Evolutionary conservation across 2,888 invertebrate genomes (phyloP), one percentile per base, ranked within the genome.

Genomic region (Noctua comes): DNA sequence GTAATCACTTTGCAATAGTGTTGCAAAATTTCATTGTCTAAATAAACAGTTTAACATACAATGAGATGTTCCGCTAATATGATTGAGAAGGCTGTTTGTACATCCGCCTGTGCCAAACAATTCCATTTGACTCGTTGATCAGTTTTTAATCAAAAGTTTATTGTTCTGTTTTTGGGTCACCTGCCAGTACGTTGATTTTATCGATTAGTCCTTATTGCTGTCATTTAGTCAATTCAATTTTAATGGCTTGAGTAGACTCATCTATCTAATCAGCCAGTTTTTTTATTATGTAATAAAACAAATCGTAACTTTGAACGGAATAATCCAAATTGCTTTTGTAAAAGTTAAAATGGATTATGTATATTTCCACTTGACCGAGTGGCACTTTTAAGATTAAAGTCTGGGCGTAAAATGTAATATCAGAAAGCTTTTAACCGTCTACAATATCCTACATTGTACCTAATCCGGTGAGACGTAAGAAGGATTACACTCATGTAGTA

Each of bases 11-110:
- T 81, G 79, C 84, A 86, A 88, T 83, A 69, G 69, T 71, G 73
- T 92, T 93, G 84, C 90, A 81, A 88, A 91, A 90, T 86, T 86
- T 84, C 86, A 91, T 91, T 89, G 88, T 88, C 80, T 90, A 88
- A 88, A 76, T 70, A 86, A 76, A 91, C 92, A 93, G 92, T 94
- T 95, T 95, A 92, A 92, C 93, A 95, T 93, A 95, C 95, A 95
- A 95, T 95, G 91, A 89, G 90, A 90, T 90, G 91, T 91, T 89
- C 85, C 86, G 85, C 80, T 89, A 88, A 90, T 91, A 93, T 93
- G 94, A 93, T 93, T 93, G 93, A 92, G 87, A 77, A 88, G 87
- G 83, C 76, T 86, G 83, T 72, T 89, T 85, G 82, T 78, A 83
- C 86, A 88, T 90, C 90, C 88, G 88, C 71, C 83, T 77, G 72